Conservation (phyloP, 2,888 invertebrate species). For the Drosophila hamatofila region DNA sequence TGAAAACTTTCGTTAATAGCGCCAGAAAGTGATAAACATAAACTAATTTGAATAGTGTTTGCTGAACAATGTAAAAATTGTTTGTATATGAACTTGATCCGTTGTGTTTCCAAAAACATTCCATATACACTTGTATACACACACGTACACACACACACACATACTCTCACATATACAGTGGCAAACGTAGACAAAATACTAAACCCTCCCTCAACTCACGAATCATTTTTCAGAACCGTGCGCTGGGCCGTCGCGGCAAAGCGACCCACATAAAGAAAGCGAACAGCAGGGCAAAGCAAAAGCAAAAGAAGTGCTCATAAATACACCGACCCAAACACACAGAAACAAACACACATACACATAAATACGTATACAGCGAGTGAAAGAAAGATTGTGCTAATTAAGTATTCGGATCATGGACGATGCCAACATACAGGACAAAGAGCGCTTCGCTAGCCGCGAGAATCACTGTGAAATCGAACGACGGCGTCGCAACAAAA, state of each 20-base stretch:
- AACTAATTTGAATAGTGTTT: conserved; percentile 5
- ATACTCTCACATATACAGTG: conserved; percentile 19
- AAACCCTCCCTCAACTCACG: conserved; percentile 58
- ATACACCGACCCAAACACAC: conserved; percentile 23
- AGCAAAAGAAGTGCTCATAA: conserved; percentile 36
- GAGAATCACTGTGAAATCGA: conserved; percentile 99
- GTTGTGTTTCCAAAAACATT: conserved; percentile 16
- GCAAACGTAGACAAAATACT: conserved; percentile 75
- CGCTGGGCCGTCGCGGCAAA: conserved; percentile 57
- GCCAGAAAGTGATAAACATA: conserved; percentile 21
- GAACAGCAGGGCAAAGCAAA: conserved; percentile 60
- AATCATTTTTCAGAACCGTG: conserved; percentile 53
- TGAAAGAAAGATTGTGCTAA: conserved; percentile 54
- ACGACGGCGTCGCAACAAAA: conserved; percentile 98
- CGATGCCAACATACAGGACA: conserved; percentile 97
- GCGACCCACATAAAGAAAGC: conserved; percentile 78
- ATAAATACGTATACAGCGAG: conserved; percentile 11
- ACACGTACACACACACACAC: conserved; percentile 29
- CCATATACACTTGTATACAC: conserved; percentile 36
- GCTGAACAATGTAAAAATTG: conserved; percentile 31
- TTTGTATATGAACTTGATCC: neutral
- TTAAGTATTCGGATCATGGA: conserved; percentile 88
- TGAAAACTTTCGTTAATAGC: conserved; percentile 9
- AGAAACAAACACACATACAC: neutral
- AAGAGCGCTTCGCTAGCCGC: conserved; percentile 98